Base-by-base conservation (phyloP, 2,888 invertebrate genomes). In the Idaea straminata region DNA sequence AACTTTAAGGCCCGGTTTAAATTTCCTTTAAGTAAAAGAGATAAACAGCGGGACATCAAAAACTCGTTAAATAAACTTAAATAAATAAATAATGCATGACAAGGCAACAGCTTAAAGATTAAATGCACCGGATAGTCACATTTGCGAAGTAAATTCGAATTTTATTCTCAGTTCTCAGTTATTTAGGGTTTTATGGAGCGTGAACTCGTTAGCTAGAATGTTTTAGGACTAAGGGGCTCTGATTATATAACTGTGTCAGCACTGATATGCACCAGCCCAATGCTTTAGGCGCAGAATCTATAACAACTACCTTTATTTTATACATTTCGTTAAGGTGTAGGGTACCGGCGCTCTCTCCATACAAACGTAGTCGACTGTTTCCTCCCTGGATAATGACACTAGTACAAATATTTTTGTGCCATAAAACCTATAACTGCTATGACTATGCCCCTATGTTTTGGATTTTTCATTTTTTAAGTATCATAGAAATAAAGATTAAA, bases 51-150 rank as follows among this genome's bases (percentile, higher is more conserved):
- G 62, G 62, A 65, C 67, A 68, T 68, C 65, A 68, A 64, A 68
- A 68, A 58, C 65, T 68, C 67, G 65, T 68, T 68, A 68, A 62
- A 38, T 57, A 60, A 10, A 7, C 57, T 57, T 65, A 66, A 68
- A 72, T 67, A 67, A 64, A 69, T 71, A 69, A 73, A 73, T 73
- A 65, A 73, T 73, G 65, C 69, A 72, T 66, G 65, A 66, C 66
- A 66, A 60, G 65, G 63, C 58, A 60, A 68, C 69, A 72, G 65
- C 64, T 64, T 60, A 61, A 67, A 73, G 72, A 73, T 72, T 71
- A 73, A 70, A 71, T 72, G 68, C 71, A 69, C 66, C 67, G 69
- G 66, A 59, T 38, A 61, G 63, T 63, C 67, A 61, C 66, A 67
- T 70, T 70, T 67, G 63, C 65, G 47, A 47, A 47, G 57, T 69